Percentiles rank a stretch among this genome's conserved stretches.
These are phyloP conservation scores for Rachycentron canadum DNA, from an alignment of 2,797 vertebrate genomes.

Conservation along the genomic window DNA sequence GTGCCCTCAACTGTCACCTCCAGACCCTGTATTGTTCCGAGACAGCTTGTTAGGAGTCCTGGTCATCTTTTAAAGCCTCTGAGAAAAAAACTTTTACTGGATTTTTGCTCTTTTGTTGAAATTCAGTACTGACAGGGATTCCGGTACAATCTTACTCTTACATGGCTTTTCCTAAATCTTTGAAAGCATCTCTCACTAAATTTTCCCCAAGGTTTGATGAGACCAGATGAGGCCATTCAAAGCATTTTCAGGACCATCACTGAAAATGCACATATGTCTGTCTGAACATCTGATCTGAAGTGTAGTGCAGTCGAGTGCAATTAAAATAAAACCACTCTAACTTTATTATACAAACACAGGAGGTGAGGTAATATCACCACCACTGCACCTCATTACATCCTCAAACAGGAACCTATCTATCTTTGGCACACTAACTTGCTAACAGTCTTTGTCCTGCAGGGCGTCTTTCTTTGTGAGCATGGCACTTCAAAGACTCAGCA, in stretches of 20 bases:
- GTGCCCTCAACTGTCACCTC: neutral
- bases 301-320: neutral
- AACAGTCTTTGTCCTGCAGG: slow-evolving; percentile 47
- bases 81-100: slow-evolving; percentile 10
- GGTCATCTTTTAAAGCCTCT: slow-evolving; percentile 13
- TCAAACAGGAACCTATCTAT: slow-evolving; percentile 56
- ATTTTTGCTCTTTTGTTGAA: neutral
- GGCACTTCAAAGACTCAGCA: slow-evolving; percentile 40
- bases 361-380: neutral
- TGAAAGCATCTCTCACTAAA: too few relatives aligned
- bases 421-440: slow-evolving; percentile 50
- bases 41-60: neutral
- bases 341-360: neutral
- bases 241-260: neutral
- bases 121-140: neutral
- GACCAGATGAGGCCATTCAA: too few relatives aligned
- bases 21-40: neutral
- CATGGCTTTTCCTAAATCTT: neutral
- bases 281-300: neutral
- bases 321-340: neutral
- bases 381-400: slow-evolving; percentile 49
- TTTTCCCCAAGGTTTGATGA: neutral
- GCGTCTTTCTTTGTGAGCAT: slow-evolving; percentile 46
- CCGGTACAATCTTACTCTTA: neutral
- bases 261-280: neutral